Base-by-base conservation (phyloP, 2,797 vertebrate genomes). In the Chiloscyllium punctatum region DNA sequence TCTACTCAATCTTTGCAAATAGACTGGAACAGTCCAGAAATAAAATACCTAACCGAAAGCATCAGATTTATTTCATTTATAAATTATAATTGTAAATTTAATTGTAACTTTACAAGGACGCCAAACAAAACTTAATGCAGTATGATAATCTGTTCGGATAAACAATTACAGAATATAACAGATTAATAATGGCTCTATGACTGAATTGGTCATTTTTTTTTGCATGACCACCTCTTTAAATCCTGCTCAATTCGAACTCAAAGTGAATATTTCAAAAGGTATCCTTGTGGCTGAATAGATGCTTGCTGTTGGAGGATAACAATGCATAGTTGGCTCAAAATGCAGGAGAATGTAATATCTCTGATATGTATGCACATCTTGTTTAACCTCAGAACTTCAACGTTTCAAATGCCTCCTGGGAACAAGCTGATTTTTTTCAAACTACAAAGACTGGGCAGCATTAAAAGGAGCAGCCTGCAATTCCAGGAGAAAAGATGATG, bases 331-430 rank as follows among this genome's bases (percentile, higher is more conserved):
- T 69, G 37, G 21, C 33, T 37, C 18, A 69, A 92, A 92, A 68
- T 69, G 69, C 37, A 92, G 37, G 21, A 92, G 90, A 92, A 92
- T 37, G n/a, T 92, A 62, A 69, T 92, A 37, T 68, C 21, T 92
- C 33, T 68, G 90, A 68, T 37, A 3, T 18, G 23, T 21, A 2
- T 68, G 4, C 33, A 91, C n/a, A 68, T 92, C n/a, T 11, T 92
- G 90, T 92, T 21, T 68, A 92, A 68, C 62, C 7, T 92, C 62
- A 68, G 8, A 37, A 68, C 68, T 92, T 66, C n/a, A 92, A 42
- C 68, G 23, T 92, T 92, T 92, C 25, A 92, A 21, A 68, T 92
- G n/a, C 66, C 62, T 42, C 11, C n/a, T 68, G 90, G 62, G 66
- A 92, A 37, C 33, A 92, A 0, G 53, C 18, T 90, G 30, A 90